phyloP scores from a whole-genome alignment of 2,797 vertebrate species.

The Sparidentex hasta region DNA sequence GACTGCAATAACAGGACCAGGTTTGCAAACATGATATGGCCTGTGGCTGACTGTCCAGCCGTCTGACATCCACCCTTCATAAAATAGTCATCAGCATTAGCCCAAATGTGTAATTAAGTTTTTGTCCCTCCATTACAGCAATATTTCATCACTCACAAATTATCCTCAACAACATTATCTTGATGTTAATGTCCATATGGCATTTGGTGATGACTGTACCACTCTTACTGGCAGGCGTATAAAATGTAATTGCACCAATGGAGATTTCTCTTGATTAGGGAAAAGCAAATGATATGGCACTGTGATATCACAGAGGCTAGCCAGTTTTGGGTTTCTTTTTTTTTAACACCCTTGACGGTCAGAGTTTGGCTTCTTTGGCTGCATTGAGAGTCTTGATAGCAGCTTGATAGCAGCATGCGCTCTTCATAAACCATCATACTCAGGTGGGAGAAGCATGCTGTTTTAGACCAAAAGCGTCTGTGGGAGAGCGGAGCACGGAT shows the following conservation, averaged over 20 bases:
- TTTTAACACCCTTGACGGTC: constrained; percentile 41
- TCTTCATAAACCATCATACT: constrained; percentile 32
- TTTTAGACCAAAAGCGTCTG: constrained; percentile 56
- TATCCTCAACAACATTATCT: constrained; percentile 70
- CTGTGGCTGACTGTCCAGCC: constrained; percentile 56
- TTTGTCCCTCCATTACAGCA: constrained; percentile 65
- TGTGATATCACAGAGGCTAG: constrained; percentile 12
- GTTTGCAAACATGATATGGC: constrained; percentile 56
- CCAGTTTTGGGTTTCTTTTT: neutral
- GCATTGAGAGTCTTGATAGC: constrained; percentile 17
- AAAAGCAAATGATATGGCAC: constrained; percentile 35
- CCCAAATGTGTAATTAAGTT: constrained; percentile 70
- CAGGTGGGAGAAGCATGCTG: constrained; percentile 45
- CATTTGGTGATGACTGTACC: constrained; percentile 50
- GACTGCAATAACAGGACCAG: constrained; percentile 34
- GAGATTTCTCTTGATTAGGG: constrained; percentile 54
- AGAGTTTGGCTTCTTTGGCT: constrained; percentile 37
- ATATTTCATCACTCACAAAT: constrained; percentile 73
- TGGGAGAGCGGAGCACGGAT: constrained; percentile 59
- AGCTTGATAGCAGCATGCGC: constrained; percentile 36
- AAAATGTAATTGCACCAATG: constrained; percentile 55
- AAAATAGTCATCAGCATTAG: constrained; percentile 69
- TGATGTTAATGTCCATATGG: constrained; percentile 79
- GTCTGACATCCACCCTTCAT: constrained; percentile 58
- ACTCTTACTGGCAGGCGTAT: constrained; percentile 39